A percentile compares a stretch with the other conserved stretches of the same genome.
phyloP scores from a whole-genome alignment of 2,888 invertebrate species.

The Leptothorax acervorum region DNA sequence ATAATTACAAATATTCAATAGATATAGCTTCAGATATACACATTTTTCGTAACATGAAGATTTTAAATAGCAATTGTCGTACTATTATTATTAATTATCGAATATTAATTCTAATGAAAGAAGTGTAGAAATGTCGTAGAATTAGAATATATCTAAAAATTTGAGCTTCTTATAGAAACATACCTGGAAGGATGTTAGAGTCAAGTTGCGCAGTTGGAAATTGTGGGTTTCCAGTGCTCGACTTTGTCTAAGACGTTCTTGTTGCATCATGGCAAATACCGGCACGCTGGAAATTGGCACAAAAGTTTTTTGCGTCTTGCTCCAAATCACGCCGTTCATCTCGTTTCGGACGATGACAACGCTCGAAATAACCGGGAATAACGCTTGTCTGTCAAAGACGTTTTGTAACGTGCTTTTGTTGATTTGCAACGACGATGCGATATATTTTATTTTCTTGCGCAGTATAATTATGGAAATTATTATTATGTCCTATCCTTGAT shows the following conservation, averaged over 20 bases:
- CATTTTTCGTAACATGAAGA: background rate
- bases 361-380: background rate
- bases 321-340: constrained; percentile 65
- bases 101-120: background rate
- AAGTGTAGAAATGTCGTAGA: background rate
- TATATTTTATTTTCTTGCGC: constrained; percentile 8
- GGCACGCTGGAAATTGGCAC: constrained; percentile 60
- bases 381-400: background rate
- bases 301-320: constrained; percentile 45
- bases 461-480: background rate
- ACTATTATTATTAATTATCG: background rate
- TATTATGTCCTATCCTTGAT: constrained; percentile 12
- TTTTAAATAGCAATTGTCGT: background rate
- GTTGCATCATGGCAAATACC: constrained; percentile 20
- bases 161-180: background rate
- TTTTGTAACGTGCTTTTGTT: background rate
- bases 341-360: background rate
- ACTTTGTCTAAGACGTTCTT: constrained; percentile 35
- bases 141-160: background rate
- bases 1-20: background rate
- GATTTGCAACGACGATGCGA: background rate
- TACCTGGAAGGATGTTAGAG: constrained; percentile 67
- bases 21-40: background rate
- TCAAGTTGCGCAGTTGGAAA: constrained; percentile 60
- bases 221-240: constrained; percentile 56